Conservation (phyloP, 2,113 vertebrate species). For the Podarcis cretensis region DNA sequence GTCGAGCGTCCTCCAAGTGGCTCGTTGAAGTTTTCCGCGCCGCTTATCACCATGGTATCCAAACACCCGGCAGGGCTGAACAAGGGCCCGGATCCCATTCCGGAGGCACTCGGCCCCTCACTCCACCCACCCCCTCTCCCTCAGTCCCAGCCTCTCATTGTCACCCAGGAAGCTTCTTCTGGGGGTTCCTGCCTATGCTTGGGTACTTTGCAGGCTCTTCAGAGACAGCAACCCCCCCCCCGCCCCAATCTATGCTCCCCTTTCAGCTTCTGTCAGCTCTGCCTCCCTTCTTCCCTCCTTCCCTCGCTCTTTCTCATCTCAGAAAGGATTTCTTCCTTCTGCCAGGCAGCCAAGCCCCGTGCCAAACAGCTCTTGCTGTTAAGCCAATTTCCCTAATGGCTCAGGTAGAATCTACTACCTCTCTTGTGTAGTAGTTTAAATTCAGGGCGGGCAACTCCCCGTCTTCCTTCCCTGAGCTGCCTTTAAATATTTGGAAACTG, state of each 20-base stretch:
- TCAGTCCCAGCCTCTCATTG: not conserved
- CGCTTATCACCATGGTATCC: not conserved
- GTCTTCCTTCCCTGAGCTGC: not conserved
- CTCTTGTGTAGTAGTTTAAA: no score
- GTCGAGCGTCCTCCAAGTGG: not conserved
- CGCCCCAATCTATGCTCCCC: not conserved
- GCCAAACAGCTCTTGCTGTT: not conserved
- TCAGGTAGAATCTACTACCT: not conserved
- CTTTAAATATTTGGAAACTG: not conserved
- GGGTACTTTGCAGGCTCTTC: not conserved
- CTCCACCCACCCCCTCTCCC: not conserved
- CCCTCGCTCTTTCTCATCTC: not conserved
- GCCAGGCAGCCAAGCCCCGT: not conserved
- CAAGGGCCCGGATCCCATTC: accelerated
- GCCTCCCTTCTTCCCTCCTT: accelerated
- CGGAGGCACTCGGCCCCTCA: not conserved
- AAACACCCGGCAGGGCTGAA: not conserved
- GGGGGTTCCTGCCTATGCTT: not conserved
- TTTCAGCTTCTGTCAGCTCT: no score
- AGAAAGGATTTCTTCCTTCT: not conserved
- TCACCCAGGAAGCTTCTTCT: not conserved
- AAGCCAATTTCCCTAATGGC: not conserved
- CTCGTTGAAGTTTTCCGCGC: not conserved
- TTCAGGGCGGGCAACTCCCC: not conserved
- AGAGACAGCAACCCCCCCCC: not conserved